Percentiles rank a stretch among this genome's conserved stretches.
These are phyloP conservation scores for Branchellion lobata DNA, from an alignment of 2,888 invertebrate species.

Conservation along the genomic window DNA sequence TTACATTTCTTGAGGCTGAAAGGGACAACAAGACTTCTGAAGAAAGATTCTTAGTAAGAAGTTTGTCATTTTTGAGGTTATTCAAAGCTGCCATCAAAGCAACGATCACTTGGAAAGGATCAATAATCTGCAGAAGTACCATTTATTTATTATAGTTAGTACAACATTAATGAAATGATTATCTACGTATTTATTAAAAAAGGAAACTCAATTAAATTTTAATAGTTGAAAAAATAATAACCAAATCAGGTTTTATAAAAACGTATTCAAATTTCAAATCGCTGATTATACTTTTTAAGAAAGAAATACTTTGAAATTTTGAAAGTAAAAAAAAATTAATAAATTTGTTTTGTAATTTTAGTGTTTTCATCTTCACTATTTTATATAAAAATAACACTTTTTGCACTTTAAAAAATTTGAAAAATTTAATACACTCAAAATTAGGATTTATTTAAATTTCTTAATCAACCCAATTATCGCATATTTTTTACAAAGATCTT, in stretches of 20 bases:
- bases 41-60: not conserved
- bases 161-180: too few relatives aligned
- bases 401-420: too few relatives aligned
- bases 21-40: not conserved
- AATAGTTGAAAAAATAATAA: not conserved
- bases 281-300: not conserved
- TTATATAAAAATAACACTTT: too few relatives aligned
- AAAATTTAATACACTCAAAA: too few relatives aligned
- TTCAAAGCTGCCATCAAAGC: not conserved
- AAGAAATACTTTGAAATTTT: not conserved
- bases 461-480: too few relatives aligned
- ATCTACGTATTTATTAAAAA: too few relatives aligned
- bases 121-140: not conserved
- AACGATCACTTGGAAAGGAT: not conserved
- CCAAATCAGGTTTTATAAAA: not conserved
- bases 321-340: not conserved
- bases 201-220: not conserved
- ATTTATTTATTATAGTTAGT: too few relatives aligned
- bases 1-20: not conserved
- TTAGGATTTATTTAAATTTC: too few relatives aligned
- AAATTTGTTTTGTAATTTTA: not conserved
- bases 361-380: not conserved
- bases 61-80: not conserved
- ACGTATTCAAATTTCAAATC: not conserved
- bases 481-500: too few relatives aligned